Base-by-base conservation (phyloP, 2,888 invertebrate species). In the Cloeon dipterum region DNA sequence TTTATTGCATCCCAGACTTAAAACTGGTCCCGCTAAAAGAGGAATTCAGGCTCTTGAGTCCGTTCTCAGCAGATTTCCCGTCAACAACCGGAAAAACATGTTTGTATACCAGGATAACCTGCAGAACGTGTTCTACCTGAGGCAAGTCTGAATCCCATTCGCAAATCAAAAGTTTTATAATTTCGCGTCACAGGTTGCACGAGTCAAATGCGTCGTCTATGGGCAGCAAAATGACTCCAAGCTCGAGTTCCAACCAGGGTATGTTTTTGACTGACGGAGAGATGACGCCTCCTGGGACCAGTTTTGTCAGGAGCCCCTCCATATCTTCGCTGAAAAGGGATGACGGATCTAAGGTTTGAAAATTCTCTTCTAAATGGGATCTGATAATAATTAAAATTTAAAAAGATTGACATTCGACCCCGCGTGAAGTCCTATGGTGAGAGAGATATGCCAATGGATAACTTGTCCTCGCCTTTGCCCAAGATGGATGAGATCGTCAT, bases 81-180 rank as follows among this genome's bases (percentile, higher is more conserved):
- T 78, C 1, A 65, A 62, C 44, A 78, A 79, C 49, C 59, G 77
- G 26, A 68, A 60, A 43, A 77, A 78, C 52, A 74, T 78, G 75
- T 78, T 75, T 55, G 76, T 78, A 11, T 74, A 74, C 48, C 65
- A 67, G 48, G 75, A 77, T 46, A 63, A 58, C 26, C 58, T 61
- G 40, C 62, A 61, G 13, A 68, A 68, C 46, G 70, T 72, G 0
- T 73, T 70, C 48, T 73, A 73, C 50, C 45, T 66, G 26, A 52
- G 63, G 57, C 59, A 14, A n/a, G n/a, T n/a, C n/a, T n/a, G 29
- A n/a, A 7, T 14, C n/a, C 29, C 8, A 29, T n/a, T n/a, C n/a
- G n/a, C n/a, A 8, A n/a, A n/a, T 8, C 10, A 25, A 25, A 25
- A 25, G n/a, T n/a, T n/a, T n/a, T n/a, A n/a, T n/a, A n/a, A n/a